These are phyloP conservation scores for Macropodus opercularis DNA, from an alignment of 2,797 vertebrate genomes.

Conservation along the genomic window DNA sequence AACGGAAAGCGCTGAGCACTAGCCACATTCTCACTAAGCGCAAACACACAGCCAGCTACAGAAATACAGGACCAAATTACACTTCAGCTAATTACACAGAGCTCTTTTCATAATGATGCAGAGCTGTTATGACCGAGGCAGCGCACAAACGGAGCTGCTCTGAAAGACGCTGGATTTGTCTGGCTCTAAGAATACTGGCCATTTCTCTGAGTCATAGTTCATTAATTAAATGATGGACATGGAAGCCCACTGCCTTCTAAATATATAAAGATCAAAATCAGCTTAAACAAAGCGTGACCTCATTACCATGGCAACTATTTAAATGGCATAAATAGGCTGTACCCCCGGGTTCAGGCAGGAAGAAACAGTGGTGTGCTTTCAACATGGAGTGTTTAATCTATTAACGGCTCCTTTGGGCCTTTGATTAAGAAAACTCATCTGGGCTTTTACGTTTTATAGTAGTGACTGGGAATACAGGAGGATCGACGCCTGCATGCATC, in stretches of 20 bases:
- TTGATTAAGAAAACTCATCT: conserved; percentile 63
- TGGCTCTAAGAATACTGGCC: conserved; percentile 57
- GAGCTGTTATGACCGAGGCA: conserved; percentile 46
- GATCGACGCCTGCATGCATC: conserved; percentile 23
- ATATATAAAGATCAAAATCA: conserved; percentile 77
- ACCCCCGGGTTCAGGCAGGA: conserved; percentile 54
- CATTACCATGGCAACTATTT: conserved; percentile 75
- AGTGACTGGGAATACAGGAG: conserved; percentile 36
- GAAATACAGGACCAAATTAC: conserved; percentile 47
- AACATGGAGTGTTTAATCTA: conserved; percentile 69
- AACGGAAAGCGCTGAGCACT: conserved; percentile 30
- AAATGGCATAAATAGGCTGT: conserved; percentile 69
- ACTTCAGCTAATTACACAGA: conserved; percentile 56
- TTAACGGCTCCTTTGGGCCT: conserved; percentile 69
- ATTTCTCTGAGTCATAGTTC: conserved; percentile 75
- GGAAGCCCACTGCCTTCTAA: conserved; percentile 65
- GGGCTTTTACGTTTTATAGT: conserved; percentile 48
- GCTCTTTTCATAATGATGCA: conserved; percentile 40
- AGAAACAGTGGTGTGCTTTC: conserved; percentile 53
- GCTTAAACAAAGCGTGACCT: conserved; percentile 71
- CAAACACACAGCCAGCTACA: conserved; percentile 29
- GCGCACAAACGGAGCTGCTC: conserved; percentile 20
- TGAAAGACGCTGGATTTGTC: conserved; percentile 52
- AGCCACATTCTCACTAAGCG: conserved; percentile 19
- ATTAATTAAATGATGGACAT: conserved; percentile 78